phyloP scores from a whole-genome alignment of 2,888 invertebrate species.

The Dryomyza anilis region DNA sequence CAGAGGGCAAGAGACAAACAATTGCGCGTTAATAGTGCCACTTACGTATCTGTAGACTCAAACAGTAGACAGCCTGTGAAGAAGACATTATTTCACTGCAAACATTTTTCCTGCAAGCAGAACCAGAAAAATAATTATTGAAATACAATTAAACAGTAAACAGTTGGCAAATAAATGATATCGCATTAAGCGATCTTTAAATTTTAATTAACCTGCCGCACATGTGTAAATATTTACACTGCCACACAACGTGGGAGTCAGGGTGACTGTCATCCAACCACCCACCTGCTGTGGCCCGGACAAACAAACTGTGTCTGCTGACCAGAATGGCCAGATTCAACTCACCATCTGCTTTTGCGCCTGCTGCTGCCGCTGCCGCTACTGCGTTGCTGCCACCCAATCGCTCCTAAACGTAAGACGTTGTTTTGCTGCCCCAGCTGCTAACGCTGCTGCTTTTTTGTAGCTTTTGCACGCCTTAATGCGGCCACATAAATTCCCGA shows the following conservation, averaged over 20 bases:
- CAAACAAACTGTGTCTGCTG: background rate
- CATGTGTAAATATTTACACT: conserved; percentile 28
- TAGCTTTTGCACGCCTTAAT: conserved; percentile 6
- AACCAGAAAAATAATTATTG: conserved; percentile 2
- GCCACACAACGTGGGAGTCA: background rate
- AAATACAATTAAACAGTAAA: background rate
- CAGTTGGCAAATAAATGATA: background rate
- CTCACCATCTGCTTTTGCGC: conserved; percentile 8
- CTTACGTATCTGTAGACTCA: conserved; percentile 58
- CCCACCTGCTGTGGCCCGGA: background rate
- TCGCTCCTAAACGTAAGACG: no score
- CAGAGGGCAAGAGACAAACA: no score
- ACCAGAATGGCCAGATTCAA: background rate
- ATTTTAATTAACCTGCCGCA: background rate
- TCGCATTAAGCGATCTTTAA: background rate
- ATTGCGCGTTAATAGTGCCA: conserved; percentile 35
- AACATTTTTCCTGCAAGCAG: conserved; percentile 37
- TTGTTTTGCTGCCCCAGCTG: background rate
- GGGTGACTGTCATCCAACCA: background rate
- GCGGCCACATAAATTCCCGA: background rate
- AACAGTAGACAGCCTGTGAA: conserved; percentile 48
- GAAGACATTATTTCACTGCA: conserved; percentile 43
- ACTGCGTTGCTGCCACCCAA: background rate
- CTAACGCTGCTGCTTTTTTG: conserved; percentile 5
- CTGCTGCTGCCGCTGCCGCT: conserved; percentile 4